Base-by-base conservation (phyloP, 2,113 vertebrate species). In the Suricata suricatta region DNA sequence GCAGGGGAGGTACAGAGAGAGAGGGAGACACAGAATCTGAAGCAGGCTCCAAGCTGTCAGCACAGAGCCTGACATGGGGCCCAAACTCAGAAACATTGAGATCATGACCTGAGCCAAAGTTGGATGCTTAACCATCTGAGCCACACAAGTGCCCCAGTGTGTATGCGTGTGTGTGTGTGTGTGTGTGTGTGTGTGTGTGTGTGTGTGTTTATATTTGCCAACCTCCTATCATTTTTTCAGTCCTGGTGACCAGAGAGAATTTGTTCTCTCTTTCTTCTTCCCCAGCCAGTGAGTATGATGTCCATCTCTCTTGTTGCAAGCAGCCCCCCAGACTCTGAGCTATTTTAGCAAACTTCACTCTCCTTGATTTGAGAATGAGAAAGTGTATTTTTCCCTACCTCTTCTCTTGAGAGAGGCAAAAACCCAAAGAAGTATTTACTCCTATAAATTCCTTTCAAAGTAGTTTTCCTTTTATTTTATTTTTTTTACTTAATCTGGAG, bases 271-370 rank as follows among this genome's bases (percentile, higher is more conserved):
- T 44, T 47, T 29, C 14, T 38, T 38, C 72, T 76, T 47, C 41
- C 15, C 41, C 0, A 80, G 10, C 14, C 27, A 41, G 2, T 87
- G n/a, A 84, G 5, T 68, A 60, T 38, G 13, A 57, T 54, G 2
- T 5, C 8, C 15, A 10, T 64, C 6, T 91, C 93, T 79, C 19
- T 87, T 31, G 38, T 63, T 44, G 9, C 0, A 64, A 88, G 2
- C 19, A 80, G 33, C 0, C 0, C 5, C 7, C 6, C 33, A 6
- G 10, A 7, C 0, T 69, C 41, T 31, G 5, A 84, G 15, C 23
- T 31, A 1, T 57, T 6, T 64, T 4, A 54, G 27, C 38, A 83
- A 33, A 2, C 1, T 25, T 6, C 23, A 29, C n/a, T 80, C 5
- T 31, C 11, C 9, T 84, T 57, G 5, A 76, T 66, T 93, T 80